Evolutionary conservation across 1,140 invertebrate genomes (phyloP).

Genomic region (Microplitis mediator): DNA sequence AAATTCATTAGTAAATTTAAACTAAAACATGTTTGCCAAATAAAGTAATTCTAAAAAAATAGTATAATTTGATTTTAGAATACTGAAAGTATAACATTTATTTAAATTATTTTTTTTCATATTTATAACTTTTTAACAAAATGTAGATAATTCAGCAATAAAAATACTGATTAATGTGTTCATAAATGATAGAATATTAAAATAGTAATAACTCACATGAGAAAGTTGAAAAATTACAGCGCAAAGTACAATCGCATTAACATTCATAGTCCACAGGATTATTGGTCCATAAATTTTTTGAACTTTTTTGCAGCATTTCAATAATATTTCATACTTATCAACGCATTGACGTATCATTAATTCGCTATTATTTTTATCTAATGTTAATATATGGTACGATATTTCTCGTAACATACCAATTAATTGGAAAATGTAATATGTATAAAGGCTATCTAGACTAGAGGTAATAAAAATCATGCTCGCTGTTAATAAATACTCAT

Average conservation of each 20-base stretch:
- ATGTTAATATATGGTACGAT: conserved; percentile 22
- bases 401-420: conserved; percentile 24
- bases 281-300: conserved; percentile 30
- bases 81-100: too few species aligned
- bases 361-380: conserved; percentile 23
- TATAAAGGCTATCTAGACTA: conserved; percentile 39
- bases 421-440: conserved; percentile 40
- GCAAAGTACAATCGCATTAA: conserved; percentile 38
- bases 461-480: conserved; percentile 20
- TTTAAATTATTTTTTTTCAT: too few species aligned
- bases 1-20: not conserved
- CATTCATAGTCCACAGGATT: conserved; percentile 32
- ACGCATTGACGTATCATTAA: conserved; percentile 28
- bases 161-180: too few species aligned
- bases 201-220: conserved; percentile 24
- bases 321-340: conserved; percentile 8
- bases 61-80: conserved; percentile 18
- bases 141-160: too few species aligned
- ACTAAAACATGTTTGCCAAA: not conserved
- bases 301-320: conserved; percentile 19
- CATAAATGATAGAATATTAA: too few species aligned
- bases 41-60: conserved; percentile 35
- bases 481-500: conserved; percentile 2
- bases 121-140: too few species aligned
- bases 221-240: conserved; percentile 39